Evolutionary conservation across 2,888 invertebrate species (phyloP).

Genomic region (Pemphredon lugubris): DNA sequence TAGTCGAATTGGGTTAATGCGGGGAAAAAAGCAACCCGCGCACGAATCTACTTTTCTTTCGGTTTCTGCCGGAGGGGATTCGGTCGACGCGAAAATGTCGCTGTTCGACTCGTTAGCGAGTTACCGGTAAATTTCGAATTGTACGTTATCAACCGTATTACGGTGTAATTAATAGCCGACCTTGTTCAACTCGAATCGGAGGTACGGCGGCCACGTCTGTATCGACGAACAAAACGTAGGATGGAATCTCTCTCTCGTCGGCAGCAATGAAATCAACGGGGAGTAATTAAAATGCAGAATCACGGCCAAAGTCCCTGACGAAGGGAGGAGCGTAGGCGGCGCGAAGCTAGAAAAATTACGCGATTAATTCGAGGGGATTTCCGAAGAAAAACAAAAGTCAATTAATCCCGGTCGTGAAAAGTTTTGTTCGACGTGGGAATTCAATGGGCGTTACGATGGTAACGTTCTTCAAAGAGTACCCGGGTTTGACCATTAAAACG

Average conservation of each 20-base stretch:
- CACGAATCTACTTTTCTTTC: background rate
- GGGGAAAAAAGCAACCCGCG: background rate
- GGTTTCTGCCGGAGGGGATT: background rate
- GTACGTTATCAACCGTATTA: conserved; percentile 48
- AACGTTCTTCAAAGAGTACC: conserved; percentile 21
- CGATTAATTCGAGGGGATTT: background rate
- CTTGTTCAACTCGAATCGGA: conserved; percentile 7
- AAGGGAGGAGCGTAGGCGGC: background rate
- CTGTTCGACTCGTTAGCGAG: conserved; percentile 48
- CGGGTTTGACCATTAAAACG: conserved; percentile 45
- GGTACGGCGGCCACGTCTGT: conserved; percentile 18
- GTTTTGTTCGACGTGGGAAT: conserved; percentile 10
- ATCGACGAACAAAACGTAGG: conserved; percentile 22
- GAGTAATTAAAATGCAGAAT: no score
- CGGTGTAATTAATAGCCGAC: conserved; percentile 50
- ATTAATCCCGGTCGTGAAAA: background rate
- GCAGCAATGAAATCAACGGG: conserved; percentile 5
- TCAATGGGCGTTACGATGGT: conserved; percentile 30
- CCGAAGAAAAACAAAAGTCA: no score
- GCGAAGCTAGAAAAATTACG: background rate
- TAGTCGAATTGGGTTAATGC: no score
- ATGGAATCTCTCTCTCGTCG: background rate
- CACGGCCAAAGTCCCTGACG: no score
- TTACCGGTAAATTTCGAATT: conserved; percentile 38
- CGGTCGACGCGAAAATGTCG: background rate